These are phyloP conservation scores for Callopanchax toddi DNA, from an alignment of 2,113 vertebrate species.

Conservation along the genomic window DNA sequence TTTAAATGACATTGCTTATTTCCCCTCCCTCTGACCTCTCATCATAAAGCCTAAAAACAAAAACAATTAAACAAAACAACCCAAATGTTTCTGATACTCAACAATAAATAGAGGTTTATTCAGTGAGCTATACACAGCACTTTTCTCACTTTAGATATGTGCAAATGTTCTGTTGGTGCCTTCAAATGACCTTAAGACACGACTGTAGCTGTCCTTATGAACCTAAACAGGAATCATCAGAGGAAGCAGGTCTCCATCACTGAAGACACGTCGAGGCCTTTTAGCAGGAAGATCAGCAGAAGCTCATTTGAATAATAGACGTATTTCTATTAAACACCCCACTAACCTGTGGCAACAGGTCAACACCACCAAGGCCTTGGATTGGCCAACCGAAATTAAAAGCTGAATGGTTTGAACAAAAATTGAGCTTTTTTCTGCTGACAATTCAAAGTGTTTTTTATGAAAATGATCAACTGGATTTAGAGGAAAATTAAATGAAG, in stretches of 20 bases:
- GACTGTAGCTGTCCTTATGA: constrained; percentile 35
- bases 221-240: constrained; percentile 30
- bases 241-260: constrained; percentile 1
- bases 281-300: constrained; percentile 3
- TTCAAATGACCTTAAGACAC: constrained; percentile 41
- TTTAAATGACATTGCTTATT: constrained; percentile 4
- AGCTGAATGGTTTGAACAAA: constrained; percentile 8
- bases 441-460: constrained; percentile 7
- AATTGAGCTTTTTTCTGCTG: constrained; percentile 10
- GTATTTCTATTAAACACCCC: neutral
- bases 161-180: constrained; percentile 49
- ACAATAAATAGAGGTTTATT: constrained; percentile 57
- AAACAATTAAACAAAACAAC: constrained; percentile 10
- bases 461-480: constrained; percentile 26
- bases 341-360: neutral
- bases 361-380: no score
- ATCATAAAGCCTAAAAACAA: constrained; percentile 6
- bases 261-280: neutral
- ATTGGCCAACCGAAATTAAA: neutral
- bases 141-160: constrained; percentile 53
- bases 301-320: neutral
- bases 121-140: constrained; percentile 33
- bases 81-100: constrained; percentile 28
- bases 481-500: constrained; percentile 2
- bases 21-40: neutral